Base-by-base conservation (phyloP, 2,888 invertebrate species). In the Achlya flavicornis region DNA sequence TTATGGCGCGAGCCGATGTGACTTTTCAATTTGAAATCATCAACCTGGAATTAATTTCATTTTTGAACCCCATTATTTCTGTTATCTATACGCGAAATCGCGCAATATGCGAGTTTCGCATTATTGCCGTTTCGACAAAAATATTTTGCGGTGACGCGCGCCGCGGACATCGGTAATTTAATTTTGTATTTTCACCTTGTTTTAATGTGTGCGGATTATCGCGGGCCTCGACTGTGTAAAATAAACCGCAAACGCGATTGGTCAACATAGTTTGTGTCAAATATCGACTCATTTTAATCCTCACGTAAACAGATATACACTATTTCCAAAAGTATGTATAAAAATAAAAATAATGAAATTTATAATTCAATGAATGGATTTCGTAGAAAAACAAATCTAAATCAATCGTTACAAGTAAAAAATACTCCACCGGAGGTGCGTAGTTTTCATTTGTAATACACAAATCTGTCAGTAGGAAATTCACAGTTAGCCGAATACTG, bases 21-120 rank as follows among this genome's bases (percentile, higher is more conserved):
- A 93, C 94, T 94, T 94, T 94, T 94, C 94, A 94, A 94, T 94
- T 94, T 93, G 93, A 93, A 94, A 93, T 94, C 94, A 93, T 93
- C 93, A 94, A 93, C 92, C 91, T 93, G 94, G 94, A 94, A 94
- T 93, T 94, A 94, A 94, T 94, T 93, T 91, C 90, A 93, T 93
- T 93, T 93, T 93, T 93, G 92, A 92, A 92, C 92, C 89, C 93
- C 92, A 93, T 93, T 93, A 93, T 93, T 93, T 91, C 92, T 91
- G 90, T 90, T 93, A 93, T 93, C 93, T 91, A 89, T 87, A 84
- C 83, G 81, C 84, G 86, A 88, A 84, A 91, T 92, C 91, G 90
- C 83, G 82, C 92, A 93, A 93, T 93, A 93, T 92, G 93, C 91
- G 91, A 89, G 83, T 85, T 90, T 88, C 86, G 81, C 86, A 87